phyloP scores from a whole-genome alignment of 1,140 invertebrate genomes.

The Luehdorfia chinensis region DNA sequence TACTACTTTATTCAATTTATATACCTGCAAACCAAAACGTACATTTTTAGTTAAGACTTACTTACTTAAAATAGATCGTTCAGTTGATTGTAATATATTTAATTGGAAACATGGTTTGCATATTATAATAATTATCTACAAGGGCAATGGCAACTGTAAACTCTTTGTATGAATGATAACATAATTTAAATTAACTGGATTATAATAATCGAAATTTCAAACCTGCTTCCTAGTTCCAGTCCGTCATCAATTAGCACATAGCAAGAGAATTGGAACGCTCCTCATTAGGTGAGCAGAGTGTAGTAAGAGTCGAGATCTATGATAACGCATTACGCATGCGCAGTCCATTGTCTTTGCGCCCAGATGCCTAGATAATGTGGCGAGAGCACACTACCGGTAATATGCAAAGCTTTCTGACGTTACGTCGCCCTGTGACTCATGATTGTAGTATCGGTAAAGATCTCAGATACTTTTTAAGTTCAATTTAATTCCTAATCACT shows the following conservation, averaged over 20 bases:
- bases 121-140: no score
- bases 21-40: slow-evolving; percentile 32
- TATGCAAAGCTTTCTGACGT: slow-evolving; percentile 46
- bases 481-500: slow-evolving; percentile 13
- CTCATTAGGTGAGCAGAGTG: slow-evolving; percentile 68
- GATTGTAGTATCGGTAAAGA: slow-evolving; percentile 25
- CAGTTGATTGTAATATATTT: no score
- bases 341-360: slow-evolving; percentile 64
- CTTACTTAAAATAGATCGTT: no score
- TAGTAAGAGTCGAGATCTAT: slow-evolving; percentile 64
- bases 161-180: no score
- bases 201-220: background rate
- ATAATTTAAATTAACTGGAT: no score
- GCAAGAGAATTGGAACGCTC: slow-evolving; percentile 58
- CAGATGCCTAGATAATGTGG: slow-evolving; percentile 66
- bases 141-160: no score
- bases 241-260: slow-evolving; percentile 66
- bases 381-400: slow-evolving; percentile 41
- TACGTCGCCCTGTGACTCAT: slow-evolving; percentile 44
- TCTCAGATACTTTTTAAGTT: slow-evolving; percentile 10
- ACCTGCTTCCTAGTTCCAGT: slow-evolving; percentile 34
- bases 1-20: slow-evolving; percentile 27
- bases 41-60: slow-evolving; percentile 27
- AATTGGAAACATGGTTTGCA: no score
- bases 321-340: slow-evolving; percentile 75